A percentile compares a stretch with the other conserved stretches of the same genome.
phyloP scores from a whole-genome alignment of 2,113 vertebrate species.

The Elephas maximus region DNA sequence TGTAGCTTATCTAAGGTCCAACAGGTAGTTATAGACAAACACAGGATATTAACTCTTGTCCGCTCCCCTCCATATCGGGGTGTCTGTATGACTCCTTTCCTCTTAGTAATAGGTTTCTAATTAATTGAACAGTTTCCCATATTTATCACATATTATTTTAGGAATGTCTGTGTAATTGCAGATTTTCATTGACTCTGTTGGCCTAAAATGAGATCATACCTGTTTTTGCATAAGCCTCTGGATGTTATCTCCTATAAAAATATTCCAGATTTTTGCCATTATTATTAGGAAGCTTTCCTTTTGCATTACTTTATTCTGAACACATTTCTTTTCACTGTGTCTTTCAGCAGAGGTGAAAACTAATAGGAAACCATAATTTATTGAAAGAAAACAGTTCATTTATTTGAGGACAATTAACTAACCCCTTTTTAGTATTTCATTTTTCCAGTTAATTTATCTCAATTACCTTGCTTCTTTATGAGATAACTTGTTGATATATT shows the following conservation, averaged over 20 bases:
- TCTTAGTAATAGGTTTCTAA: slow-evolving; percentile 31
- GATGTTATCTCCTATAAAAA: slow-evolving; percentile 31
- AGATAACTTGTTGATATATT: slow-evolving; percentile 80
- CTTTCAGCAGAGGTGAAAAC: slow-evolving; percentile 78
- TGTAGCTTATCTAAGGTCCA: neutral
- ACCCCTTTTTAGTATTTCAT: slow-evolving; percentile 71
- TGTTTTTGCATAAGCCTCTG: slow-evolving; percentile 23
- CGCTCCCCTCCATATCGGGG: neutral
- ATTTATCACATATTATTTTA: slow-evolving; percentile 34
- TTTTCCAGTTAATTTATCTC: slow-evolving; percentile 82
- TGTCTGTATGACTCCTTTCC: neutral
- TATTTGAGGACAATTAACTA: slow-evolving; percentile 82
- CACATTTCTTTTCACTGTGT: slow-evolving; percentile 38
- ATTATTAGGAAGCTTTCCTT: slow-evolving; percentile 6
- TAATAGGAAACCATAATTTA: slow-evolving; percentile 80
- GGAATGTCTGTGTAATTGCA: neutral
- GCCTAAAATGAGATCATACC: neutral
- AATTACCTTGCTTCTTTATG: slow-evolving; percentile 75
- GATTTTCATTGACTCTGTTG: neutral
- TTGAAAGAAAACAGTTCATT: slow-evolving; percentile 81
- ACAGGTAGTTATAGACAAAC: neutral
- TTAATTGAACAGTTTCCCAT: neutral
- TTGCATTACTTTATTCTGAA: slow-evolving; percentile 60
- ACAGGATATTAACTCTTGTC: neutral
- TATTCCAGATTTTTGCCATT: slow-evolving; percentile 30